phyloP scores from a whole-genome alignment of 2,113 vertebrate species.

The Cavia porcellus region DNA sequence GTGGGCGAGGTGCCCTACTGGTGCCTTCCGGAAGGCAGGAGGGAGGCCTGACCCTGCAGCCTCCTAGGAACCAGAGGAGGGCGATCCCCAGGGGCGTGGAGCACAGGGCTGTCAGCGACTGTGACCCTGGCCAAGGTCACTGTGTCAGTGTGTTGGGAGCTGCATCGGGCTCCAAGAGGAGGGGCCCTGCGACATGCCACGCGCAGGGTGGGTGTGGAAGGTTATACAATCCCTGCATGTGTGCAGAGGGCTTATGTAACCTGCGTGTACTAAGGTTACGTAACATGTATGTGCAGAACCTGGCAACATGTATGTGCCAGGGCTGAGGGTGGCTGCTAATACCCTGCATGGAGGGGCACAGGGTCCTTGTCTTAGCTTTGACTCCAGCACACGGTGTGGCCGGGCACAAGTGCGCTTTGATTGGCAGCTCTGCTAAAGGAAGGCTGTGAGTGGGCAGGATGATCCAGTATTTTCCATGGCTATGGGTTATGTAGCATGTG shows the following conservation, averaged over 20 bases:
- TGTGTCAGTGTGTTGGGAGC: conserved; percentile 82
- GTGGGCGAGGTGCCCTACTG: neutral
- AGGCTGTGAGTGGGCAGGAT: neutral
- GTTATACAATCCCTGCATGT: conserved; percentile 64
- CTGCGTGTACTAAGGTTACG: conserved; percentile 63
- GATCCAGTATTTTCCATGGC: neutral
- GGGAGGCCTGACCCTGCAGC: conserved; percentile 49
- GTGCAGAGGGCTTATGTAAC: conserved; percentile 75
- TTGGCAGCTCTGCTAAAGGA: neutral
- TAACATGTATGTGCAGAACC: conserved; percentile 76
- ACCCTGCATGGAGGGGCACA: neutral
- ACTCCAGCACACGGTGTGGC: neutral
- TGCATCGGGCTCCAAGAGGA: conserved; percentile 24
- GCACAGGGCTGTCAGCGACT: conserved; percentile 32
- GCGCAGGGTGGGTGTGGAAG: conserved; percentile 42
- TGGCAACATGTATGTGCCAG: conserved; percentile 56
- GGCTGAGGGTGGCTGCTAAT: neutral
- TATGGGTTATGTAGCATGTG: neutral
- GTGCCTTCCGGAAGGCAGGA: neutral
- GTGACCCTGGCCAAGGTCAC: conserved; percentile 83
- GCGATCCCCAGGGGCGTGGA: conserved; percentile 44
- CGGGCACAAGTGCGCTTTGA: neutral
- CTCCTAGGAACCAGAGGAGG: conserved; percentile 37
- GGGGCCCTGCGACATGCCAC: conserved; percentile 50
- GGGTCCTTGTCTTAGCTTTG: neutral